Conservation (phyloP, 2,113 vertebrate genomes). For the Platichthys flesus region DNA sequence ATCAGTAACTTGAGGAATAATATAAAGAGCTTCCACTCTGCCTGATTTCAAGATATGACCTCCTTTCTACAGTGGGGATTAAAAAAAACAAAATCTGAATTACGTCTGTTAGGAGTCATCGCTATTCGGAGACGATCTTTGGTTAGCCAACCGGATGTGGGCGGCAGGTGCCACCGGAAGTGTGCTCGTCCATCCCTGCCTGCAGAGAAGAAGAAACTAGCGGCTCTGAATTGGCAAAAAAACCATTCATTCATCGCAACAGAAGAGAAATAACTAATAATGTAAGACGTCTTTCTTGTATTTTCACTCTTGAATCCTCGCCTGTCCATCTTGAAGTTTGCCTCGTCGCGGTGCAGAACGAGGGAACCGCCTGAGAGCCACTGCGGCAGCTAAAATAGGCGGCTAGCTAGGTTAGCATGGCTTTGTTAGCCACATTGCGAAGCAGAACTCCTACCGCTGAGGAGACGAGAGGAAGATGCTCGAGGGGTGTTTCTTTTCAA, state of each 20-base stretch:
- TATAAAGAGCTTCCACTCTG: neutral
- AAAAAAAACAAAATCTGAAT: neutral
- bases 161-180: constrained; percentile 68
- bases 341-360: neutral
- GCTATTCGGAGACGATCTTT: constrained; percentile 15
- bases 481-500: accelerated
- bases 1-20: neutral
- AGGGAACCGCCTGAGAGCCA: neutral
- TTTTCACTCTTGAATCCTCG: accelerated
- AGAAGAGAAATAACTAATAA: neutral
- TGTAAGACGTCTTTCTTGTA: neutral
- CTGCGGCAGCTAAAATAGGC: constrained; percentile 49
- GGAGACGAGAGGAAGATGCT: neutral
- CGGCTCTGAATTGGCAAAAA: neutral
- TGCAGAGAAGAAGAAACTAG: constrained; percentile 32
- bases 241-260: neutral
- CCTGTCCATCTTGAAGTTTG: accelerated
- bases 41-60: neutral
- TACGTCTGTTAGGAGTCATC: neutral
- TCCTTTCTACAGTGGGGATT: no score
- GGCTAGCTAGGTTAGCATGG: constrained; percentile 59
- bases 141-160: constrained; percentile 46
- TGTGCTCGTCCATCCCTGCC: constrained; percentile 5
- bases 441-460: neutral
- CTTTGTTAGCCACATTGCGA: constrained; percentile 66